Conservation (phyloP, 1,140 invertebrate species). For the Acyrthosiphon pisum region DNA sequence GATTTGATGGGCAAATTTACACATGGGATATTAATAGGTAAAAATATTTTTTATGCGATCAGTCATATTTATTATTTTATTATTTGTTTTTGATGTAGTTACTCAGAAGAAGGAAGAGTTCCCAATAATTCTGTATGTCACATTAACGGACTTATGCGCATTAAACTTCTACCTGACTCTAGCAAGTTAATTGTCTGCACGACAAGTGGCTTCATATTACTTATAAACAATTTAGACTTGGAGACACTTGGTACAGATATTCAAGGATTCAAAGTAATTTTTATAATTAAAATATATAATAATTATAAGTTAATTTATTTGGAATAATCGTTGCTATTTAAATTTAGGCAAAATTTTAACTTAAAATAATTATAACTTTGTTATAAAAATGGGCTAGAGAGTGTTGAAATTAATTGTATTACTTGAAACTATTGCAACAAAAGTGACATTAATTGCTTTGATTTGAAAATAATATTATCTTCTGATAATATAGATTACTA, state of each 20-base stretch:
- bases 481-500: not conserved
- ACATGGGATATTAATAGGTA: conserved; percentile 93
- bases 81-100: not conserved
- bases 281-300: not conserved
- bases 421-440: not conserved
- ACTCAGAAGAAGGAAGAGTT: conserved; percentile 51
- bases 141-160: conserved; percentile 86
- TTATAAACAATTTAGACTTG: conserved; percentile 88
- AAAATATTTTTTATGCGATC: not conserved
- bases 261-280: conserved; percentile 79
- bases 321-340: too few species aligned
- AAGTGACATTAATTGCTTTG: not conserved
- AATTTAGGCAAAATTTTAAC: not conserved
- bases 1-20: conserved; percentile 91
- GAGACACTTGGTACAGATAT: conserved; percentile 80
- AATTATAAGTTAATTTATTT: not conserved
- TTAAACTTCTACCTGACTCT: conserved; percentile 82
- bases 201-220: conserved; percentile 85
- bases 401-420: not conserved
- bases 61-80: not conserved
- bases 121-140: conserved; percentile 77
- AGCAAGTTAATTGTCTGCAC: conserved; percentile 90
- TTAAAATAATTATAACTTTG: not conserved
- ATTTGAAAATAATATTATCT: not conserved
- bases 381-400: not conserved